phyloP scores from a whole-genome alignment of 2,113 vertebrate species.

The Phalacrocorax brasilianus region DNA sequence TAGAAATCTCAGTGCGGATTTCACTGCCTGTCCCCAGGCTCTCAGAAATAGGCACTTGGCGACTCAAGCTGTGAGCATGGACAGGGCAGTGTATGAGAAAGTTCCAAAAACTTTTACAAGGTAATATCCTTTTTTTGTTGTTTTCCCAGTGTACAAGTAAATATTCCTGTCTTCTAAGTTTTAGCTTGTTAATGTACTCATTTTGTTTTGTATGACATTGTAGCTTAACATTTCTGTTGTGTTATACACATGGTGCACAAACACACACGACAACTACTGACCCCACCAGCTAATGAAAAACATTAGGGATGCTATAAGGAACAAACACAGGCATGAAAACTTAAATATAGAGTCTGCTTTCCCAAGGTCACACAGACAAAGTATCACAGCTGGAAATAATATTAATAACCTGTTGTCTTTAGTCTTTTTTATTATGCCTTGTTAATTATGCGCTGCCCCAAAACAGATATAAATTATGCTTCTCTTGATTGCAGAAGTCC shows the following conservation, averaged over 20 bases:
- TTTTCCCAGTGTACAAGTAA: background rate
- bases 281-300: background rate
- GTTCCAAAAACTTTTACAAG: background rate
- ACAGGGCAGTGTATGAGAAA: background rate
- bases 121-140: background rate
- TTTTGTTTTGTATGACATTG: fast-evolving
- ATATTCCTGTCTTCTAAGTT: background rate
- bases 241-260: background rate
- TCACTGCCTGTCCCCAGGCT: background rate
- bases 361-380: background rate
- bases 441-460: background rate
- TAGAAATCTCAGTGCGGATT: background rate
- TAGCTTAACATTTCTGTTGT: background rate
- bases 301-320: background rate
- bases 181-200: background rate
- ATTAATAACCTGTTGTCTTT: background rate
- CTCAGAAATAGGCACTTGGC: background rate
- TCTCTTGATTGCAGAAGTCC: background rate
- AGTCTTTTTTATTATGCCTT: background rate
- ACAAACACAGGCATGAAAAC: background rate
- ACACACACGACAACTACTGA: background rate
- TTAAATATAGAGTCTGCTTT: background rate
- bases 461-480: background rate
- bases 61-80: background rate
- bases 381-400: background rate